Base-by-base conservation (phyloP, 2,888 invertebrate species). In the Byasa hedistus region DNA sequence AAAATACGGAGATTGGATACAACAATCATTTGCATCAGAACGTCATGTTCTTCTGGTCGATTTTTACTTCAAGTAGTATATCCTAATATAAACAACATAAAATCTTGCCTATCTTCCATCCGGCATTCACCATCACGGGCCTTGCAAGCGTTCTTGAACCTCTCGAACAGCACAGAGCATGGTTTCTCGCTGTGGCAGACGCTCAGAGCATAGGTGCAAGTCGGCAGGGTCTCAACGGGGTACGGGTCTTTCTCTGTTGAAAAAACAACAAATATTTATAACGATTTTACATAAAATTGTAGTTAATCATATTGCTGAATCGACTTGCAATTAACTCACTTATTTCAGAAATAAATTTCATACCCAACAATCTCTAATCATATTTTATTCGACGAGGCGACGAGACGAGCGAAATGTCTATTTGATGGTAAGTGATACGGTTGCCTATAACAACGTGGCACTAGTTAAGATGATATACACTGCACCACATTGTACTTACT, bases 121-220 rank as follows among this genome's bases (percentile, higher is more conserved):
- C 95, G 94, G 87, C 97, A 97, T 86, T 96, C 96, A 83, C 96
- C 96, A 78, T 97, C 96, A 72, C 96, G 93, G 72, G 95, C 95
- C 88, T 96, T 96, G 92, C 97, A 97, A 83, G 96, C 95, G 73
- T 94, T 93, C 92, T 96, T 96, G 93, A 97, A 97, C 77, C 96
- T 95, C 77, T 96, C 96, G 85, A 95, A 96, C 69, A 97, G 93
- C 76, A 95, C 95, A 73, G 95, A 94, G 87, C 97, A 97, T 80
- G 96, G 94, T 70, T 95, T 94, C 79, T 96, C 96, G 82, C 95
- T 95, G 83, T 95, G 96, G 87, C 97, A 98, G 73, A 96, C 96
- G 77, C 94, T 95, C 78, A 96, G 92, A 57, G 97, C 97, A 84
- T 97, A 97, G 84, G 96, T 97, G 92, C 97, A 97, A 73, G 96